A percentile compares a stretch with the other conserved stretches of the same genome.
Evolutionary conservation across 1,140 invertebrate species (phyloP).

Genomic region (Anoplolepis gracilipes): DNA sequence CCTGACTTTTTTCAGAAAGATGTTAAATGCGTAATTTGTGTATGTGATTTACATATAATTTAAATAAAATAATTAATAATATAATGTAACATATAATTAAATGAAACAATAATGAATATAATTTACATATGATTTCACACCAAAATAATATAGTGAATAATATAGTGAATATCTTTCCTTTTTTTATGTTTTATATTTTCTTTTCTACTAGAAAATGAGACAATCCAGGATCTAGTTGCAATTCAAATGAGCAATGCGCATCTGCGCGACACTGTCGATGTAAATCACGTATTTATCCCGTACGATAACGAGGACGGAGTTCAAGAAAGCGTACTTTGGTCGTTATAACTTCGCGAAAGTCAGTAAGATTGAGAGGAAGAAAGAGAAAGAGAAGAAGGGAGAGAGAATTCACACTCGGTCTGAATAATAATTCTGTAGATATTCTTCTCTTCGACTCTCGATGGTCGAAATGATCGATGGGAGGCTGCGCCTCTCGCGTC

Average conservation of each 20-base stretch:
- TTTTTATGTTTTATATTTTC: background rate
- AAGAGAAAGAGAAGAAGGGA: background rate
- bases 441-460: conserved; percentile 47
- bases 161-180: background rate
- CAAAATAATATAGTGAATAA: background rate
- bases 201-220: background rate
- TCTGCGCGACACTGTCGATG: conserved; percentile 35
- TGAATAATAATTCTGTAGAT: conserved; percentile 58
- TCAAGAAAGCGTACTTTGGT: conserved; percentile 37
- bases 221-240: conserved; percentile 13
- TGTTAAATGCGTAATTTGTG: background rate
- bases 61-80: no score
- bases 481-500: background rate
- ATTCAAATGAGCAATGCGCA: conserved; percentile 36
- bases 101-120: no score
- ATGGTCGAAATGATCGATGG: background rate
- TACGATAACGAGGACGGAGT: conserved; percentile 44
- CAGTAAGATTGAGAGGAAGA: conserved; percentile 10
- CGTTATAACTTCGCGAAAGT: conserved; percentile 54
- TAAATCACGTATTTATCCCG: conserved; percentile 60
- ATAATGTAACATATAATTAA: no score
- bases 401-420: background rate
- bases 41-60: background rate
- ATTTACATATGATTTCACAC: background rate
- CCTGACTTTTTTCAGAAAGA: background rate